Evolutionary conservation across 23 tunicate species (phyloP).

Genomic region (Phallusia fumigata): DNA sequence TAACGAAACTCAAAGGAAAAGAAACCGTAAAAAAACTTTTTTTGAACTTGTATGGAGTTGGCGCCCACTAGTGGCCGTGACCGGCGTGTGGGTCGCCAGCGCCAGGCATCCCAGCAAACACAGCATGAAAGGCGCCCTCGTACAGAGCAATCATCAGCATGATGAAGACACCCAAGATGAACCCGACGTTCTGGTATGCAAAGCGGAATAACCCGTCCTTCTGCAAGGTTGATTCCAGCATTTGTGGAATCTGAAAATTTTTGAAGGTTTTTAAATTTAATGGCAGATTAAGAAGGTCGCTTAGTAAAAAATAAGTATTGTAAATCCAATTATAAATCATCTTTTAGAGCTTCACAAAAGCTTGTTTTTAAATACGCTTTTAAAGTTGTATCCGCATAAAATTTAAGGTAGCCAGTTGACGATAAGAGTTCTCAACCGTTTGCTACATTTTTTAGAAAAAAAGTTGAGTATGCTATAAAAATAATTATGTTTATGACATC

Average conservation of each 20-base stretch:
- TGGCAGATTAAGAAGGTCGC: too few species aligned
- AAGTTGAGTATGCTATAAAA: too few species aligned
- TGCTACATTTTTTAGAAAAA: too few species aligned
- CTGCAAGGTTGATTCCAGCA: conserved; percentile 46
- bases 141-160: conserved; percentile 83
- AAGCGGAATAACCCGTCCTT: conserved; percentile 43
- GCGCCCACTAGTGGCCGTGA: not conserved
- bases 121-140: conserved; percentile 51
- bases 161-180: conserved; percentile 52
- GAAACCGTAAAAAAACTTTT: not conserved
- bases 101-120: conserved; percentile 5
- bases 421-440: too few species aligned
- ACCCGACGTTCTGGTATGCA: conserved; percentile 62
- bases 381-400: too few species aligned
- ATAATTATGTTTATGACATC: too few species aligned
- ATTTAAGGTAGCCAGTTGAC: too few species aligned
- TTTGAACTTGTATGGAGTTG: not conserved
- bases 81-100: not conserved
- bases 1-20: not conserved
- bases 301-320: too few species aligned
- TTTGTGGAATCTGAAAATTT: conserved; percentile 61
- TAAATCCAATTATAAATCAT: too few species aligned
- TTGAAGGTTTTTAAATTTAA: not conserved
- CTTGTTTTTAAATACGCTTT: too few species aligned
- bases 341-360: too few species aligned